Evolutionary conservation across 2,888 invertebrate species (phyloP).

Genomic region (Nysson spinosus): DNA sequence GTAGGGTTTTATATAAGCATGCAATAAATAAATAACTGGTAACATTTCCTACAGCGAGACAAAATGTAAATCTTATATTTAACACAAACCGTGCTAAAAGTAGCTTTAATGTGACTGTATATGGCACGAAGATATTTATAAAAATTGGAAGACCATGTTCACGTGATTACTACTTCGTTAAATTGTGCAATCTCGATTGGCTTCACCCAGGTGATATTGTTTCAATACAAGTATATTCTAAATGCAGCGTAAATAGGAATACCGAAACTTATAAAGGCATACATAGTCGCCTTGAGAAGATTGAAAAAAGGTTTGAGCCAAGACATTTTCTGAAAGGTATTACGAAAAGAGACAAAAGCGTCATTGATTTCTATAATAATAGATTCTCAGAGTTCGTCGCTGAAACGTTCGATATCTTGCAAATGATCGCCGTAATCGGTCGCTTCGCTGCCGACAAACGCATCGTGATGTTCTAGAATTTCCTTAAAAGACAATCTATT

Average conservation of each 20-base stretch:
- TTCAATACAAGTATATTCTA: constrained; percentile 28
- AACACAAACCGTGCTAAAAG: too few relatives aligned
- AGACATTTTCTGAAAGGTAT: constrained; percentile 16
- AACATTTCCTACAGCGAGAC: too few relatives aligned
- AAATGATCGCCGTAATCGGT: constrained; percentile 93
- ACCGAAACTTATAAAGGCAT: constrained; percentile 26
- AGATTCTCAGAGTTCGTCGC: constrained; percentile 84
- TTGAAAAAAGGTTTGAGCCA: constrained; percentile 38
- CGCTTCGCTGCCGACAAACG: constrained; percentile 95
- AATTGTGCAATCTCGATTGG: constrained; percentile 31
- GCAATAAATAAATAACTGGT: too few relatives aligned
- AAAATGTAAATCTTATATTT: too few relatives aligned
- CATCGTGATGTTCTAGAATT: constrained; percentile 89
- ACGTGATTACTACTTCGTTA: too few relatives aligned
- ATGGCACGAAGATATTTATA: too few relatives aligned
- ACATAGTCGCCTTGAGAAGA: constrained; percentile 22
- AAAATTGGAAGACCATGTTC: too few relatives aligned
- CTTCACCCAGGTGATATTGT: background rate
- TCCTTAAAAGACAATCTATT: constrained; percentile 88
- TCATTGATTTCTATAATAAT: background rate
- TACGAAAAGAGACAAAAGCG: constrained; percentile 26
- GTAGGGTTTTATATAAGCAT: too few relatives aligned
- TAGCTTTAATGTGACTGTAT: too few relatives aligned
- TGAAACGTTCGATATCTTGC: constrained; percentile 86
- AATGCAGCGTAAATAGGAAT: constrained; percentile 34